Percentiles rank a stretch among this genome's conserved stretches.
Conservation (phyloP, 2,797 vertebrate genomes). For the Halcyon chelicuti region DNA sequence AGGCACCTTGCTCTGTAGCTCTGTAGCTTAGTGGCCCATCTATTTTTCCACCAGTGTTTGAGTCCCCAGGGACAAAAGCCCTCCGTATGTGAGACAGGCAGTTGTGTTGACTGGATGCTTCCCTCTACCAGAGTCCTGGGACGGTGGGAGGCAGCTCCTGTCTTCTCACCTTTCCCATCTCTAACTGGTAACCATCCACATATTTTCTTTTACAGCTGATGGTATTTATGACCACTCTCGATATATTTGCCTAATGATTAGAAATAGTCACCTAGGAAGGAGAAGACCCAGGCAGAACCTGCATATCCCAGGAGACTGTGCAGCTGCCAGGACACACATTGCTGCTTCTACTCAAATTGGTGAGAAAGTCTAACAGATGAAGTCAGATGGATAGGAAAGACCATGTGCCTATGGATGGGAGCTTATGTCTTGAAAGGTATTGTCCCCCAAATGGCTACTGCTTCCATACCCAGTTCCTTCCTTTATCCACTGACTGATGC, state of each 20-base stretch:
- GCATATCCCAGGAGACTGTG: not conserved
- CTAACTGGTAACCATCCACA: accelerated
- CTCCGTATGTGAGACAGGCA: not conserved
- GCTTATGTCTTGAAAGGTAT: not conserved
- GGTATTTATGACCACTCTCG: not conserved
- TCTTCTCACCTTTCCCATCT: not conserved
- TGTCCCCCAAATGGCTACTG: not conserved
- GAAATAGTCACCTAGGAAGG: not conserved
- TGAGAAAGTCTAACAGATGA: not conserved
- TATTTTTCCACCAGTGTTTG: not conserved
- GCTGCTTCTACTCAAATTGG: not conserved
- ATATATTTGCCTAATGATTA: not conserved
- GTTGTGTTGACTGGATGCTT: not conserved
- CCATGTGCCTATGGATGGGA: not conserved
- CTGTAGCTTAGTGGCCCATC: not conserved
- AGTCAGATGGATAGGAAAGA: not conserved
- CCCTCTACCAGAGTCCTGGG: not conserved
- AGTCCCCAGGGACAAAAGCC: not conserved
- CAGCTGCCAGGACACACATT: accelerated
- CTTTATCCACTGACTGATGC: not conserved
- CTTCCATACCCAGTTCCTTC: not conserved
- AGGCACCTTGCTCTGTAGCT: not conserved
- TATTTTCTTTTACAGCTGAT: not conserved
- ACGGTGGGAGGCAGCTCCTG: not conserved
- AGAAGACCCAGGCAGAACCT: not conserved